Evolutionary conservation across 2,797 vertebrate species (phyloP).

Genomic region (Toxotes lorentzi): DNA sequence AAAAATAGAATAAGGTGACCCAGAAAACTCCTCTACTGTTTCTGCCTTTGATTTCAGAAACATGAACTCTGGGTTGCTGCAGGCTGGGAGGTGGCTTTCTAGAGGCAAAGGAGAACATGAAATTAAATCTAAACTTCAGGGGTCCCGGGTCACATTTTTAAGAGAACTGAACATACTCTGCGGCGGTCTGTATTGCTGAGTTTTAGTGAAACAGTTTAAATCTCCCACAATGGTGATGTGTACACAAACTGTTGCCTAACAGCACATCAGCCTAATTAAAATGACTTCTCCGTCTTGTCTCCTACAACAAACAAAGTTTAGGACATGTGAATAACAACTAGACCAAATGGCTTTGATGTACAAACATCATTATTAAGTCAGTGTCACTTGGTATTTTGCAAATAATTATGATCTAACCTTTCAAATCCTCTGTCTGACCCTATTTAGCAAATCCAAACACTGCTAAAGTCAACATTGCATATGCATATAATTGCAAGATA

Average conservation of each 20-base stretch:
- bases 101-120: conserved; percentile 7
- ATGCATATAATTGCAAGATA: neutral
- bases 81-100: conserved; percentile 19
- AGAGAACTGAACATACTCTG: conserved; percentile 13
- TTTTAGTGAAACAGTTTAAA: conserved; percentile 27
- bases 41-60: conserved; percentile 19
- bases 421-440: neutral
- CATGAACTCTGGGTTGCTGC: conserved; percentile 25
- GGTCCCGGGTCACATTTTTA: conserved; percentile 10
- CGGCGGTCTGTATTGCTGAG: neutral
- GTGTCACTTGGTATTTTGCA: conserved; percentile 13
- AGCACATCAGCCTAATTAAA: conserved; percentile 24
- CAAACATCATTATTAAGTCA: conserved; percentile 25
- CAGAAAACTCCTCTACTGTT: neutral
- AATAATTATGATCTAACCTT: conserved; percentile 21
- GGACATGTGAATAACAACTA: conserved; percentile 11
- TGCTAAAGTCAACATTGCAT: conserved; percentile 18
- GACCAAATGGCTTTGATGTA: conserved; percentile 12
- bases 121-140: conserved; percentile 41
- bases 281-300: conserved; percentile 23
- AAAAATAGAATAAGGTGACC: neutral
- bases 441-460: conserved; percentile 15
- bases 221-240: conserved; percentile 30
- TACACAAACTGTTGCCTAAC: conserved; percentile 26
- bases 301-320: conserved; percentile 6